Conservation (phyloP, 2,797 vertebrate species). For the Coccyzus lansbergi region DNA sequence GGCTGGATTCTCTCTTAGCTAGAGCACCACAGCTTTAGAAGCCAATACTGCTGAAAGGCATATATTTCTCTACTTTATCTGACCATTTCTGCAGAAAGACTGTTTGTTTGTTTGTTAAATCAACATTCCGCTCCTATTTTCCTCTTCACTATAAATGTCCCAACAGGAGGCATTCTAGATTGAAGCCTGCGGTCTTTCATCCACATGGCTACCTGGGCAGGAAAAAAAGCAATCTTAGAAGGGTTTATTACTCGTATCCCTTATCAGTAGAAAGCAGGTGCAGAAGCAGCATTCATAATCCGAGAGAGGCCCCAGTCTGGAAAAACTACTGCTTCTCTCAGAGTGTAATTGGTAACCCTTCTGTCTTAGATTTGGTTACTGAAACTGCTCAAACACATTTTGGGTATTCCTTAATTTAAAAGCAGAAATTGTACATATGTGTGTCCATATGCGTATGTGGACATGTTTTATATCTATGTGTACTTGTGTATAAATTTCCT, state of each 20-base stretch:
- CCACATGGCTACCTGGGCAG: background rate
- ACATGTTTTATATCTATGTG: rapidly evolving
- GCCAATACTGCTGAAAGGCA: background rate
- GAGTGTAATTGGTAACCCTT: background rate
- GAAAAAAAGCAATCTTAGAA: background rate
- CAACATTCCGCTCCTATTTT: background rate
- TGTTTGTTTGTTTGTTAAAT: background rate
- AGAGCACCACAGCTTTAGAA: background rate
- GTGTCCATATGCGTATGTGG: background rate
- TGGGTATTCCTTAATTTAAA: background rate
- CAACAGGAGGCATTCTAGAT: background rate
- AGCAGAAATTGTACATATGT: background rate
- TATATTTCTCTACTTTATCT: background rate
- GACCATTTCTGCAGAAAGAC: background rate
- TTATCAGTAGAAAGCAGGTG: conserved; percentile 51
- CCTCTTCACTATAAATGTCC: background rate
- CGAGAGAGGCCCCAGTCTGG: background rate
- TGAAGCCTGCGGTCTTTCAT: background rate
- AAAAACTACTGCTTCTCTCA: background rate
- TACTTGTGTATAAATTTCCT: background rate
- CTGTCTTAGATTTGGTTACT: background rate
- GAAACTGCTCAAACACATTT: background rate
- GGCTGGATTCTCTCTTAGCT: background rate
- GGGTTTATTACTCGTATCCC: conserved; percentile 19
- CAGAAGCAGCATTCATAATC: background rate